Evolutionary conservation across 2,113 vertebrate species (phyloP), one percentile per base, ranked within the genome.

Genomic region (Zingel zingel): DNA sequence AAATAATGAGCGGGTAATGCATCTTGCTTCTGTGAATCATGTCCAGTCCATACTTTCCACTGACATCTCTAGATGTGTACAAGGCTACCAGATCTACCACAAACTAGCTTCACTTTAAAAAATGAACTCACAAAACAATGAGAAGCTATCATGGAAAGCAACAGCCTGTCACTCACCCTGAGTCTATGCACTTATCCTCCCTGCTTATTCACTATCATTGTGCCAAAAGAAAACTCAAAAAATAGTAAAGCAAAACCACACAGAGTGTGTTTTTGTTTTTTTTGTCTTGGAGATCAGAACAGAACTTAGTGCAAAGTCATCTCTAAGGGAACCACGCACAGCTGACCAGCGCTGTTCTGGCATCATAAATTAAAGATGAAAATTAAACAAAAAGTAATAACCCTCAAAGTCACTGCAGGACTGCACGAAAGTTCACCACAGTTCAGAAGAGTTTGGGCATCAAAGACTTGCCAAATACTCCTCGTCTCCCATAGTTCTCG

Each of bases 261-360:
- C 23, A 73, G 68, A 47, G 30, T 78, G 56, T 51, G 21, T 64
- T 73, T 43, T 43, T 23, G 27, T 68, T 23, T 65, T 33, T 75
- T 88, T 81, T 77, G 33, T 70, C 81, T 78, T 82, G 59, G 81
- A 76, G 63, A 91, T 77, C 66, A 82, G 67, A 92, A 91, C 86
- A 74, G 86, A 93, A 94, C 82, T 86, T 91, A 94, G 92, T 93
- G 93, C 93, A 94, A 95, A 93, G 88, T 92, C 57, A 82, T 91
- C 56, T 93, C 78, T 66, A 90, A 79, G 73, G 90, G 82, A 90
- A 87, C 93, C 93, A 91, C 63, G 33, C 82, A 92, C 94, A 95
- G 94, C 93, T 94, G 89, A 92, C 95, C 95, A 94, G 95, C 94
- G 92, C 93, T 93, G 94, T 73, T 87, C 86, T 91, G 91, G 94